Percentiles rank a stretch among this genome's conserved stretches.
Conservation (phyloP, 2,888 invertebrate species). For the Protonemura montana region DNA sequence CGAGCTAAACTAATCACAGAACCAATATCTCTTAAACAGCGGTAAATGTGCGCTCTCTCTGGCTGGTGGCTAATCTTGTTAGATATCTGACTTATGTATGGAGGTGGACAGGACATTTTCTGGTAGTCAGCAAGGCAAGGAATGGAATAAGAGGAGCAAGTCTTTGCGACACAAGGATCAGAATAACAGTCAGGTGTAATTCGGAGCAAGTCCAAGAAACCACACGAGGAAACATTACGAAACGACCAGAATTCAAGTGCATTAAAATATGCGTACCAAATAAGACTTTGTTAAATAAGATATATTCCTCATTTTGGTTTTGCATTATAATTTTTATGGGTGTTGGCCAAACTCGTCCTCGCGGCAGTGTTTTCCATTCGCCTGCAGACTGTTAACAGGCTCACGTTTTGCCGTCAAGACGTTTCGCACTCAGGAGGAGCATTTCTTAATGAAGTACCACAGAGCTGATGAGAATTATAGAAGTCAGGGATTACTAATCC, state of each 20-base stretch:
- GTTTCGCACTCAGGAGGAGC: neutral
- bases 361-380: neutral
- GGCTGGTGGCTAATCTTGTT: neutral
- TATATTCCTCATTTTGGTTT: neutral
- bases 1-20: conserved; percentile 15
- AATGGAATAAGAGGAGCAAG: no score
- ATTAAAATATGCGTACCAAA: neutral
- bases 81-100: neutral
- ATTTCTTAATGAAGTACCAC: neutral
- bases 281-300: neutral
- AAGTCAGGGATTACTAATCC: conserved; percentile 19
- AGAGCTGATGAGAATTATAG: neutral
- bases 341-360: neutral
- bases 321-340: neutral
- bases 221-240: neutral
- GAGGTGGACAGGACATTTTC: neutral
- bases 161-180: no score
- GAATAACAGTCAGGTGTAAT: no score
- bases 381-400: neutral
- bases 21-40: conserved; percentile 17
- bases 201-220: no score
- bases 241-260: neutral
- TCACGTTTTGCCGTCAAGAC: neutral
- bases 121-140: neutral
- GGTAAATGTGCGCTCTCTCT: neutral